phyloP scores from a whole-genome alignment of 1,140 invertebrate species.

The Choristoneura fumiferana region DNA sequence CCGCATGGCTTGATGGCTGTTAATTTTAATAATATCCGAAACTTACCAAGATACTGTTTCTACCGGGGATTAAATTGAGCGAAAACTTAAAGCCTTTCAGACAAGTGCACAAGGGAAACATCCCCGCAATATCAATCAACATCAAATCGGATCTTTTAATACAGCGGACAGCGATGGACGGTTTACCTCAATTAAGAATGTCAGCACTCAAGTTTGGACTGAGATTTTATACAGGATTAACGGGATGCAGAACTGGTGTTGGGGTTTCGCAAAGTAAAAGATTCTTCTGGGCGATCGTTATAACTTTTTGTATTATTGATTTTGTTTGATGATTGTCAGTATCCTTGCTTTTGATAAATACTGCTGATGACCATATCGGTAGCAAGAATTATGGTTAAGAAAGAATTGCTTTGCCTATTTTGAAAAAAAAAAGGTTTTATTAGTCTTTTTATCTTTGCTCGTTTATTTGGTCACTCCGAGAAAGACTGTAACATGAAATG shows the following conservation, averaged over 20 bases:
- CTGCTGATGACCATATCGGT: too few species aligned
- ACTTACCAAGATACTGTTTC: slow-evolving; percentile 32
- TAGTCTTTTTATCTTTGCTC: too few species aligned
- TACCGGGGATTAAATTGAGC: slow-evolving; percentile 37
- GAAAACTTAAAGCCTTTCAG: slow-evolving; percentile 24
- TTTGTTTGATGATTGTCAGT: too few species aligned
- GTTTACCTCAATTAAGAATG: slow-evolving; percentile 54
- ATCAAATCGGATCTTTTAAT: slow-evolving; percentile 59
- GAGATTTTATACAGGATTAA: slow-evolving; percentile 30
- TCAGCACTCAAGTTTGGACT: slow-evolving; percentile 29
- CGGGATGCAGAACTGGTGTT: slow-evolving; percentile 7
- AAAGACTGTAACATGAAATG: too few species aligned
- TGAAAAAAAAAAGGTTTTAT: too few species aligned
- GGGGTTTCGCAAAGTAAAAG: too few species aligned
- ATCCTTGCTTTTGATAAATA: too few species aligned
- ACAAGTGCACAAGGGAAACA: slow-evolving; percentile 44
- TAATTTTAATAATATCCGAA: slow-evolving; percentile 16
- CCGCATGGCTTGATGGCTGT: not conserved
- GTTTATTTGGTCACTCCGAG: too few species aligned
- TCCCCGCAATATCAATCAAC: slow-evolving; percentile 63
- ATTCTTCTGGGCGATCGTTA: too few species aligned
- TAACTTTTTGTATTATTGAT: too few species aligned
- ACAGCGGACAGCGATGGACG: slow-evolving; percentile 40
- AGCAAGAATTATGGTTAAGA: too few species aligned
- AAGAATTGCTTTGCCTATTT: too few species aligned